Evolutionary conservation across 2,113 vertebrate species (phyloP).

Genomic region (Gulo gulo): DNA sequence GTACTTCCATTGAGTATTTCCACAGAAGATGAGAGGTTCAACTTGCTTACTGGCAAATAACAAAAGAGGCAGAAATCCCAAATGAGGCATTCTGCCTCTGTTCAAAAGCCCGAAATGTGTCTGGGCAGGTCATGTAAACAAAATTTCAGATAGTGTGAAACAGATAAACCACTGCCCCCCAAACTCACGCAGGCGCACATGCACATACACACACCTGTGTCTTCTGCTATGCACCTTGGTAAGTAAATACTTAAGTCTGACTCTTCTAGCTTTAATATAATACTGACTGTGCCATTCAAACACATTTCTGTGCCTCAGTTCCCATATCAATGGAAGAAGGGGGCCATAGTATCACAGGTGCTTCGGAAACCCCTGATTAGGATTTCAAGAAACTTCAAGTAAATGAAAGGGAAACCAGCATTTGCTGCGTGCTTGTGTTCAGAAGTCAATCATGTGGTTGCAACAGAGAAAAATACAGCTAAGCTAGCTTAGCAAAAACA

Average conservation of each 20-base stretch:
- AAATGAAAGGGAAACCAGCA: not conserved
- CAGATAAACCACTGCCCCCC: not conserved
- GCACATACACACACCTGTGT: not conserved
- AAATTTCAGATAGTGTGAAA: not conserved
- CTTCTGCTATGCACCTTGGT: not conserved
- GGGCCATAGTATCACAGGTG: not conserved
- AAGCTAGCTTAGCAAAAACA: not conserved
- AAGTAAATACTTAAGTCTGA: not conserved
- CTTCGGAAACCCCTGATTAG: not conserved
- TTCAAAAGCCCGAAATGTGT: not conserved
- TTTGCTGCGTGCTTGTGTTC: not conserved
- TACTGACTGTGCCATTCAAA: not conserved
- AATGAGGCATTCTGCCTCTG: not conserved
- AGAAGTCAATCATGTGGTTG: not conserved
- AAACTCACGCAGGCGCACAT: not conserved
- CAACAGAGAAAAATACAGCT: not conserved
- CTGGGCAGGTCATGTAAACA: not conserved
- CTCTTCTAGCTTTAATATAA: not conserved
- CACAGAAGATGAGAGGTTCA: not conserved
- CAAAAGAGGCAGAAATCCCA: not conserved
- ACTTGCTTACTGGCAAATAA: not conserved
- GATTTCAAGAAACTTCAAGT: not conserved
- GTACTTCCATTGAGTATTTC: not conserved
- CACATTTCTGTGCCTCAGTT: not conserved
- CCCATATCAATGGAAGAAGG: not conserved